Conservation (phyloP, 2,797 vertebrate genomes). For the Australoheros facetus region DNA sequence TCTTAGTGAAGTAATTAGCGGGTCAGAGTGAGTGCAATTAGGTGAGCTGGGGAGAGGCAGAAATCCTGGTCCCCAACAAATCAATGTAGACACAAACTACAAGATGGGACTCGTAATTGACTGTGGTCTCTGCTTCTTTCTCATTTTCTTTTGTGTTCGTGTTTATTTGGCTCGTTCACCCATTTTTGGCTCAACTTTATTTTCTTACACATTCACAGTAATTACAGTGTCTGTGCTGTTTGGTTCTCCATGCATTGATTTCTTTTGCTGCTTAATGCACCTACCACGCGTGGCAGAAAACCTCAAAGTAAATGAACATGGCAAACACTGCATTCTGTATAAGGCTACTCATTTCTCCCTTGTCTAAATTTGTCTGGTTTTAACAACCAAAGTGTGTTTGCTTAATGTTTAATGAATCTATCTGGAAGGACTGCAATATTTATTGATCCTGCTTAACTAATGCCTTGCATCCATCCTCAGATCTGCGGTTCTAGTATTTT, state of each 20-base stretch:
- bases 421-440: slow-evolving; percentile 10
- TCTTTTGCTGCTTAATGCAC: slow-evolving; percentile 48
- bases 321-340: slow-evolving; percentile 4
- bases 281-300: slow-evolving; percentile 28
- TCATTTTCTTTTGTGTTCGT: slow-evolving; percentile 48
- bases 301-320: slow-evolving; percentile 29
- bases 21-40: slow-evolving; percentile 76
- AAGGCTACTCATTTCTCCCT: slow-evolving; percentile 13
- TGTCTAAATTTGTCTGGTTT: slow-evolving; percentile 29
- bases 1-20: slow-evolving; percentile 76
- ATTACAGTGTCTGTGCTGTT: slow-evolving; percentile 31
- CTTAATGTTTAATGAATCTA: slow-evolving; percentile 27
- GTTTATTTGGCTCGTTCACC: slow-evolving; percentile 7
- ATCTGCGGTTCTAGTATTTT: slow-evolving; percentile 12
- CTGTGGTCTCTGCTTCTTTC: slow-evolving; percentile 50
- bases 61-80: slow-evolving; percentile 72
- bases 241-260: slow-evolving; percentile 56
- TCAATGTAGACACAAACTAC: slow-evolving; percentile 78
- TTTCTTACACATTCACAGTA: slow-evolving; percentile 19
- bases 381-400: slow-evolving; percentile 16
- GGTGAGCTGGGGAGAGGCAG: slow-evolving; percentile 61
- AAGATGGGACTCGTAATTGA: slow-evolving; percentile 78
- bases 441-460: neutral
- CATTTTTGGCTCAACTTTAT: slow-evolving; percentile 16
- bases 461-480: slow-evolving; percentile 10